A percentile compares a stretch with the other conserved stretches of the same genome.
Conservation (phyloP, 2,888 invertebrate genomes). For the Idaea aversata region DNA sequence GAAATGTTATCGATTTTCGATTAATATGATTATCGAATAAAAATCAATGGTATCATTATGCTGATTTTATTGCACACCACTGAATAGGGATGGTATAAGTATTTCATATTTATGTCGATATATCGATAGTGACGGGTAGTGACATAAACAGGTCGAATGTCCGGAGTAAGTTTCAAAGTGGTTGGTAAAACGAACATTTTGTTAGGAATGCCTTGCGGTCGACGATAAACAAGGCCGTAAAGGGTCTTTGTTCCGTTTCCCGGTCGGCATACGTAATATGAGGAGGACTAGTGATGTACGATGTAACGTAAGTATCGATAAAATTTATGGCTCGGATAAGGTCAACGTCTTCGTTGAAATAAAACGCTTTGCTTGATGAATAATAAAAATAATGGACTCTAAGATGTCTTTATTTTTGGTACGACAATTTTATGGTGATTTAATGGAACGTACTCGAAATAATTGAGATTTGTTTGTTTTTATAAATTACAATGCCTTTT, state of each 20-base stretch:
- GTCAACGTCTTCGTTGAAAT: conserved; percentile 20
- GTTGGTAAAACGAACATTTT: conserved; percentile 38
- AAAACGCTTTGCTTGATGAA: conserved; percentile 29
- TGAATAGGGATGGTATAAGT: conserved; percentile 21
- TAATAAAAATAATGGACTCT: conserved; percentile 21
- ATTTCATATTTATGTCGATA: conserved; percentile 14
- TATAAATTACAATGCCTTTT: background rate
- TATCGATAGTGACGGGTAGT: conserved; percentile 21
- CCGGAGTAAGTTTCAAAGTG: conserved; percentile 32
- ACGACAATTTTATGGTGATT: background rate
- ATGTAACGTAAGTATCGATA: conserved; percentile 27
- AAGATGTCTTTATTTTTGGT: background rate
- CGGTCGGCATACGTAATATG: conserved; percentile 44
- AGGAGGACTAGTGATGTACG: conserved; percentile 38
- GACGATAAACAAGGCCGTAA: conserved; percentile 56
- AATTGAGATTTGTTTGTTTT: background rate
- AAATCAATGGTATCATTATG: conserved; percentile 55
- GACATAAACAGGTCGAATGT: conserved; percentile 24
- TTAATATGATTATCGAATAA: conserved; percentile 65
- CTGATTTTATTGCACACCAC: conserved; percentile 30
- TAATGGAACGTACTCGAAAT: background rate
- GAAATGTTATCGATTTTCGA: conserved; percentile 67
- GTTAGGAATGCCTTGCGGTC: conserved; percentile 47
- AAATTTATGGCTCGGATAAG: conserved; percentile 27
- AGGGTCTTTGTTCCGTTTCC: conserved; percentile 50